Percentiles rank a stretch among this genome's conserved stretches.
These are phyloP conservation scores for Spodoptera litura DNA, from an alignment of 1,140 invertebrate species.

Conservation along the genomic window DNA sequence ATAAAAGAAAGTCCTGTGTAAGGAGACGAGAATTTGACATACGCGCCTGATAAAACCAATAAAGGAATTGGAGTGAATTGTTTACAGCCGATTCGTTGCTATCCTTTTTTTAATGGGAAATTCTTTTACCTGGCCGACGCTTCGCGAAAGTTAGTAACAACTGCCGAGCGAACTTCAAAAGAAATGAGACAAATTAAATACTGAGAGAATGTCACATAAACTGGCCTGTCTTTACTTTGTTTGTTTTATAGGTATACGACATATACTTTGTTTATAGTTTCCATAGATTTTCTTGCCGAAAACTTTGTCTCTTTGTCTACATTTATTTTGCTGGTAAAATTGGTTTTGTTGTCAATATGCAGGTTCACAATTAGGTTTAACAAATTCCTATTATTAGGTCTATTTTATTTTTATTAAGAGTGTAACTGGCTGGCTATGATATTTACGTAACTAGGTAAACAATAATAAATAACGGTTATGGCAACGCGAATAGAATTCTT, in stretches of 20 bases:
- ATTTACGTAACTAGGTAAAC: no score
- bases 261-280: not conserved
- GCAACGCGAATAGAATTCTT: no score
- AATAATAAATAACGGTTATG: no score
- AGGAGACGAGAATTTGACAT: conserved; percentile 56
- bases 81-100: conserved; percentile 73
- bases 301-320: not conserved
- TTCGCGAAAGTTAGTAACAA: conserved; percentile 66
- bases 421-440: no score
- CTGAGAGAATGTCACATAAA: conserved; percentile 29
- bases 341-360: no score
- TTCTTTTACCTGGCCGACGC: conserved; percentile 68
- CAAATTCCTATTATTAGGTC: no score
- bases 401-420: no score
- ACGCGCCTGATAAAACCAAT: conserved; percentile 69
- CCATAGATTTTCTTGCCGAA: conserved; percentile 17
- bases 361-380: no score
- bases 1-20: conserved; percentile 36
- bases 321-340: no score
- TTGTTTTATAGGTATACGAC: not conserved
- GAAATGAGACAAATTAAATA: conserved; percentile 60
- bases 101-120: conserved; percentile 77
- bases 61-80: conserved; percentile 70
- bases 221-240: conserved; percentile 29
- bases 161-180: conserved; percentile 63